Conservation (phyloP, 2,797 vertebrate genomes). For the Enteromius anoplus region DNA sequence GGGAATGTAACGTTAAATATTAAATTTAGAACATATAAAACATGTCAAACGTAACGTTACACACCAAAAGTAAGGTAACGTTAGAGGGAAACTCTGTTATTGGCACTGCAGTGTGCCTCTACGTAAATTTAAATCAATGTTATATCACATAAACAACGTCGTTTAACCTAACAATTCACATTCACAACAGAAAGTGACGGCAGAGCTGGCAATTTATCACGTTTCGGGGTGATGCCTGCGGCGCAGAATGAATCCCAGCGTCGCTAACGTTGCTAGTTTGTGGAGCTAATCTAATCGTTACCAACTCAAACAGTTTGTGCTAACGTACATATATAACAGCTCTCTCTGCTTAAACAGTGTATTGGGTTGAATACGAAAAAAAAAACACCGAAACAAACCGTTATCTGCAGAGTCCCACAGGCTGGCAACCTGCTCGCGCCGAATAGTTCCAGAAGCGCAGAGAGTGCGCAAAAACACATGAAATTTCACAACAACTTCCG, state of each 20-base stretch:
- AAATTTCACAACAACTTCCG: constrained; percentile 51
- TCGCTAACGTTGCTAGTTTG: constrained; percentile 11
- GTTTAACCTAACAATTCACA: not conserved
- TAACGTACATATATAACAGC: not conserved
- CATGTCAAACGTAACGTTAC: too few species aligned
- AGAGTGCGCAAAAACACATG: constrained; percentile 58
- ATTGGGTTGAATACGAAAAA: not conserved
- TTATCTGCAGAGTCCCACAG: not conserved
- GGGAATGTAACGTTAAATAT: too few species aligned
- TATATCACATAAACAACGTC: not conserved
- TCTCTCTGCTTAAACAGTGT: not conserved
- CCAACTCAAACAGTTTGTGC: too few species aligned
- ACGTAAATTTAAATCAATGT: not conserved
- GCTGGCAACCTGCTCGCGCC: not conserved
- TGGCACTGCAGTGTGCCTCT: not conserved
- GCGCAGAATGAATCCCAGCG: not conserved
- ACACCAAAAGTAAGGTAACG: not conserved
- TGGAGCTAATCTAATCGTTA: not conserved
- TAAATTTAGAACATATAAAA: not conserved
- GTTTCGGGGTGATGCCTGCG: too few species aligned
- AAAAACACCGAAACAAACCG: not conserved
- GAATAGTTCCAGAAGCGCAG: constrained; percentile 15
- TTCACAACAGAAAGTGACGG: not conserved
- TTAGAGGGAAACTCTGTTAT: not conserved
- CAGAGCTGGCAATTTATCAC: not conserved